A percentile compares a stretch with the other conserved stretches of the same genome.
Conservation (phyloP, 2,113 vertebrate species). For the Phylloscopus trochiloides region DNA sequence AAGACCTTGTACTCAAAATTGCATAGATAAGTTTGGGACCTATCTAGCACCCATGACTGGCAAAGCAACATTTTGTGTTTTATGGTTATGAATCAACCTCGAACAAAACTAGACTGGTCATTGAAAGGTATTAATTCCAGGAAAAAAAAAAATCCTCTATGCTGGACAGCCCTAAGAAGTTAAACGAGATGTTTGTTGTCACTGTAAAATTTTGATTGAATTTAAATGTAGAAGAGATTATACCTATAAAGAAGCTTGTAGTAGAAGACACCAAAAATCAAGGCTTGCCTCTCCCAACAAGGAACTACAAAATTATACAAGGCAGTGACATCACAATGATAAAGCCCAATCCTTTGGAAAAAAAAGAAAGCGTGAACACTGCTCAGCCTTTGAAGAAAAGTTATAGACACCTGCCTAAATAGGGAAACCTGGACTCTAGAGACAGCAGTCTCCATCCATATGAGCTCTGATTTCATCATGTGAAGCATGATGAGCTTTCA, state of each 20-base stretch:
- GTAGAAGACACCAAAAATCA: not conserved
- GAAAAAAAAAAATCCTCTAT: not conserved
- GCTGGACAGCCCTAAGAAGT: not conserved
- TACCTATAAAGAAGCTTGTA: not conserved
- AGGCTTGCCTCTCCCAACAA: not conserved
- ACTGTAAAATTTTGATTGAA: not conserved
- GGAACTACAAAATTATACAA: not conserved
- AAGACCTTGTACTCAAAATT: not conserved
- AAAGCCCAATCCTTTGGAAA: not conserved
- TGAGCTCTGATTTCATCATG: not conserved
- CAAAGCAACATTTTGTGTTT: not conserved
- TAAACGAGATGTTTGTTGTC: not conserved
- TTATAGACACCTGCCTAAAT: not conserved
- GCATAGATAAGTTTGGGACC: not conserved
- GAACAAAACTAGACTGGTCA: not conserved
- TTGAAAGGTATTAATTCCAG: not conserved
- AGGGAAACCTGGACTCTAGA: not conserved
- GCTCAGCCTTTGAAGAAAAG: not conserved
- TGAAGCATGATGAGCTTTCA: not conserved
- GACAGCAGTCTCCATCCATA: not conserved
- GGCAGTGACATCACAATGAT: rapidly evolving
- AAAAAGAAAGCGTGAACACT: not conserved
- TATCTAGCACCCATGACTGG: not conserved
- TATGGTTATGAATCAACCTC: not conserved
- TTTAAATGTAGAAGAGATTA: not conserved